Conservation (phyloP, 1,140 invertebrate species). For the Drosophila leontia region DNA sequence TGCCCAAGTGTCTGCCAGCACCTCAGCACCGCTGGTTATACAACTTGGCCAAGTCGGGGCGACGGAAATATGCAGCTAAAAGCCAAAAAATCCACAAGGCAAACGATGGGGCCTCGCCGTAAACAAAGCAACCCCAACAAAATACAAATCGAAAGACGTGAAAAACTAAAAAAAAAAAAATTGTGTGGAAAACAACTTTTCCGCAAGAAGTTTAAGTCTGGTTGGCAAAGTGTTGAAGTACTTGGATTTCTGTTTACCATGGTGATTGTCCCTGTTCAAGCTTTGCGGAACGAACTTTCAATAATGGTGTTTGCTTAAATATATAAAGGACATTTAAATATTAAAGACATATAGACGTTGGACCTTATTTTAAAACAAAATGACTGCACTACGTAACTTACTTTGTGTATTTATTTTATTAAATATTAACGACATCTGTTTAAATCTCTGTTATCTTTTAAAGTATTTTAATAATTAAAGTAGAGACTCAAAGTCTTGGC, state of each 20-base stretch:
- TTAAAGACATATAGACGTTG: too few species aligned
- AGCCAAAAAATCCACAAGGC: constrained; percentile 55
- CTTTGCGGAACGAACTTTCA: neutral
- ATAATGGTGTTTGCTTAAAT: neutral
- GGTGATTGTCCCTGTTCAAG: neutral
- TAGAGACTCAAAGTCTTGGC: neutral
- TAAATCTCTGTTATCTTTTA: neutral
- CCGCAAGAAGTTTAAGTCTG: constrained; percentile 46
- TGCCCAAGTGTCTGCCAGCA: neutral
- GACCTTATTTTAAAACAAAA: too few species aligned
- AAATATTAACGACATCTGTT: too few species aligned
- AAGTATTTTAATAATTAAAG: constrained; percentile 6
- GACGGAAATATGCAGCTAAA: constrained; percentile 53
- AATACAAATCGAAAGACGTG: constrained; percentile 58
- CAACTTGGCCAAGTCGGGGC: constrained; percentile 54
- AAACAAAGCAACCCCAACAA: constrained; percentile 61
- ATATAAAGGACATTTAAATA: neutral
- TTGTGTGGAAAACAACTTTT: constrained; percentile 36
- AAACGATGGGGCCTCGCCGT: constrained; percentile 24
- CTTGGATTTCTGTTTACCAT: constrained; percentile 24
- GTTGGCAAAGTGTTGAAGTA: constrained; percentile 54
- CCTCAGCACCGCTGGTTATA: constrained; percentile 20
- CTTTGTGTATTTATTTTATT: too few species aligned
- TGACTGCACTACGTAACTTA: neutral
- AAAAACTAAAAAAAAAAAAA: constrained; percentile 29